These are phyloP conservation scores for Clarias fuscus DNA, from an alignment of 2,797 vertebrate genomes.

Conservation along the genomic window DNA sequence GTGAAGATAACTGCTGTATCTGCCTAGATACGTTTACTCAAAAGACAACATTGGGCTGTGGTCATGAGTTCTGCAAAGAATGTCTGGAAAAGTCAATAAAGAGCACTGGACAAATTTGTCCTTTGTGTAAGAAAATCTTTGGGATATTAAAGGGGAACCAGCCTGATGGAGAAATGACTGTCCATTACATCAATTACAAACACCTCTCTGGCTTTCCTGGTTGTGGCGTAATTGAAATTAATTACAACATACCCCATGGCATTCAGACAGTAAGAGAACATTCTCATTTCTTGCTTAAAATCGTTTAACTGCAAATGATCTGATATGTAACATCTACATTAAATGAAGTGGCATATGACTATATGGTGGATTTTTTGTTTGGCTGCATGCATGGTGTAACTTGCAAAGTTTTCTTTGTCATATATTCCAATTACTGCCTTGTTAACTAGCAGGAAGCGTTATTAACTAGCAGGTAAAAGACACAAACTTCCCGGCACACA, in stretches of 20 bases:
- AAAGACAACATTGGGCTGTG: constrained; percentile 61
- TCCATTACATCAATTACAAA: accelerated
- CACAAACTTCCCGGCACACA: too few relatives aligned
- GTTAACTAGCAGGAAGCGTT: background rate
- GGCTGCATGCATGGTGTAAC: background rate
- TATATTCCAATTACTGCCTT: background rate
- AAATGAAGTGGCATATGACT: background rate
- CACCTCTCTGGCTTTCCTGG: constrained; percentile 38
- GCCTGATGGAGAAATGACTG: constrained; percentile 57
- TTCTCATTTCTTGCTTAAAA: background rate
- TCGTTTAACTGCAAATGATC: background rate
- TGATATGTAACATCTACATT: background rate
- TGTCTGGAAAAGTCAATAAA: constrained; percentile 30
- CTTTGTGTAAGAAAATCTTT: constrained; percentile 64
- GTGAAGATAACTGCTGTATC: constrained; percentile 59
- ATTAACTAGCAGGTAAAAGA: background rate
- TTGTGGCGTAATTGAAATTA: constrained; percentile 53
- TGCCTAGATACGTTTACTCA: constrained; percentile 61
- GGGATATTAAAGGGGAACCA: constrained; percentile 60
- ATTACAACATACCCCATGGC: constrained; percentile 54
- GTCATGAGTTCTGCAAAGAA: constrained; percentile 67
- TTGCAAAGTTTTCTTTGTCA: background rate
- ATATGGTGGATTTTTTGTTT: background rate
- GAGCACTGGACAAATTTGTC: constrained; percentile 61
- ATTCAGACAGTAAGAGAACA: constrained; percentile 65